Percentiles rank a stretch among this genome's conserved stretches.
phyloP scores from a whole-genome alignment of 2,113 vertebrate genomes.

The Chaetodon auriga region DNA sequence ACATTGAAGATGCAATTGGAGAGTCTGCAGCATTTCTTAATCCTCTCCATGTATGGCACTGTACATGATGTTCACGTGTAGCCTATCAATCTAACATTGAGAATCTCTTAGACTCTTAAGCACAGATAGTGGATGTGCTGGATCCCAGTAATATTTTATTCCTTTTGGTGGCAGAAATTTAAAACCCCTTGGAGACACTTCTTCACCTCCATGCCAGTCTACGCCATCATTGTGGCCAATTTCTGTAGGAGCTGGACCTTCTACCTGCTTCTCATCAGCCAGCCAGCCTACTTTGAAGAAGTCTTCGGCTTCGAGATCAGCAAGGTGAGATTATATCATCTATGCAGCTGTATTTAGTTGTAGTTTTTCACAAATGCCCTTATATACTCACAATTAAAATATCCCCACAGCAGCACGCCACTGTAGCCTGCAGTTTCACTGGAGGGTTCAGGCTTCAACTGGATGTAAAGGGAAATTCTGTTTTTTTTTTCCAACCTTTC shows the following conservation, averaged over 20 bases:
- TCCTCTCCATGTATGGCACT: slow-evolving; percentile 79
- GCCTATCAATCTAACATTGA: background rate
- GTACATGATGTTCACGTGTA: background rate
- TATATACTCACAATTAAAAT: background rate
- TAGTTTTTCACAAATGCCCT: background rate
- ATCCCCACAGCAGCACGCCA: background rate
- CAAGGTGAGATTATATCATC: slow-evolving; percentile 83
- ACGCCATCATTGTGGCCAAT: slow-evolving; percentile 95
- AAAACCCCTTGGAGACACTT: slow-evolving; percentile 93
- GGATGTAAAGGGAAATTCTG: background rate
- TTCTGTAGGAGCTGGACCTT: slow-evolving; percentile 97
- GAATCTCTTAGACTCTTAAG: background rate
- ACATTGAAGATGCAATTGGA: slow-evolving; percentile 99
- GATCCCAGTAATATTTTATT: slow-evolving; percentile 50
- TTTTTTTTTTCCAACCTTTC: background rate
- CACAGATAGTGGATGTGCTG: background rate
- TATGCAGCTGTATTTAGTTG: no score
- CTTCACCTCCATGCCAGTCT: slow-evolving; percentile 96
- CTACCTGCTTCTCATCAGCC: slow-evolving; percentile 94
- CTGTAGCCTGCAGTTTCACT: background rate
- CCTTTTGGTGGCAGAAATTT: slow-evolving; percentile 88
- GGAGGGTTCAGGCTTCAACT: background rate
- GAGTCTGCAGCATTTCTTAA: slow-evolving; percentile 90
- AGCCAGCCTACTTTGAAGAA: slow-evolving; percentile 94
- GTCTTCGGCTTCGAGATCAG: slow-evolving; percentile 96